Percentiles rank a stretch among this genome's conserved stretches.
These are phyloP conservation scores for Erethizon dorsatum DNA, from an alignment of 2,797 vertebrate genomes.

Conservation along the genomic window DNA sequence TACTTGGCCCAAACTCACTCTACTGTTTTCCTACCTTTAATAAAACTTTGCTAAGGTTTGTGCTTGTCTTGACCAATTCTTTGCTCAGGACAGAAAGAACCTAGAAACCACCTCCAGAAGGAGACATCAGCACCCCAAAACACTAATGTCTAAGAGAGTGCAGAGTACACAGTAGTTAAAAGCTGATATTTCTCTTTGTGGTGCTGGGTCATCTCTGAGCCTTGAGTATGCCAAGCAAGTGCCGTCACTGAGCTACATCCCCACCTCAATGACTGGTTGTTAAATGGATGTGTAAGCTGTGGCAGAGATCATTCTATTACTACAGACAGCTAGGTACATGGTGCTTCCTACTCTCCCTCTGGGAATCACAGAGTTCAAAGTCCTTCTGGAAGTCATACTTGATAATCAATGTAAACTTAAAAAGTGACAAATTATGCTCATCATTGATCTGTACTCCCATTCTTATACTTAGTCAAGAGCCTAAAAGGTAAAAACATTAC, in stretches of 20 bases:
- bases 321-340: neutral
- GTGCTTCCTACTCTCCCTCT: neutral
- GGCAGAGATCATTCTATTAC: neutral
- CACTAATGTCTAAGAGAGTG: neutral
- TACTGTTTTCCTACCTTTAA: neutral
- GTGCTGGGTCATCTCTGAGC: neutral
- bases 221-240: neutral
- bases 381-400: constrained; percentile 16
- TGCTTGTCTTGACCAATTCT: neutral
- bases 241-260: neutral
- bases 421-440: neutral
- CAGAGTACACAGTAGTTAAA: neutral
- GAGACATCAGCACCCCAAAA: neutral
- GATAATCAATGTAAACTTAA: neutral
- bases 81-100: neutral
- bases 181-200: neutral
- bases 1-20: neutral
- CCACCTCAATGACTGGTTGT: neutral
- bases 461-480: neutral
- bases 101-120: neutral
- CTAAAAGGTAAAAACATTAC: neutral
- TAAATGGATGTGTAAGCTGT: neutral
- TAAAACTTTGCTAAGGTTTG: neutral
- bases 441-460: constrained; percentile 4
- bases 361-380: constrained; percentile 7